Evolutionary conservation across 2,888 invertebrate species (phyloP), one percentile per base, ranked within the genome.

Genomic region (Drosophila hamatofila): DNA sequence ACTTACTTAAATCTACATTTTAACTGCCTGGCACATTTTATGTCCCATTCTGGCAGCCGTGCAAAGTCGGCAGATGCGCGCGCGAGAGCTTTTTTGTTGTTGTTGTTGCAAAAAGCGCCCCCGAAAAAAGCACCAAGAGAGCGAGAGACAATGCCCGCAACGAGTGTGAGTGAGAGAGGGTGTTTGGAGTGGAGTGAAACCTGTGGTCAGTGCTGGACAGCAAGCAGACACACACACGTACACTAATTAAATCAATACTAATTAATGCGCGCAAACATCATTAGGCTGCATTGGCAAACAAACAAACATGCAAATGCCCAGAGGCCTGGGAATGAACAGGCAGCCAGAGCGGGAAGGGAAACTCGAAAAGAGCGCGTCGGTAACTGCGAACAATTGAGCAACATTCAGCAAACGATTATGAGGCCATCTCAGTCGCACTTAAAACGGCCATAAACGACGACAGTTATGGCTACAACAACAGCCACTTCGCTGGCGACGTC

Each of bases 1-100:
- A 93, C 93, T 93, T 92, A 92, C 92, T 92, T 93, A 93, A 93
- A 93, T 92, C 91, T 92, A 91, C 92, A 89, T 93, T 93, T 92
- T 92, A 91, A 92, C 86, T 88, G 90, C 87, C 91, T 83, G 91
- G 90, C 91, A 91, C 91, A 92, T 92, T 93, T 92, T 91, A 92
- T 92, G 91, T 93, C 93, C 92, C 92, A 92, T 92, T 93, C 93
- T 92, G 83, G 87, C 92, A 90, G 75, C 80, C 86, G 86, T 62
- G 75, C 61, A 42, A 61, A 62, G 65, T 67, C 77, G 63, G 81
- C 69, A 76, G 81, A 78, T 79, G 84, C 89, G 83, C 81, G 72
- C 77, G 89, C 78, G 75, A 75, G 72, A 82, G 79, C 66, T 75
- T 84, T 70, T 72, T 42, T 21, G 42, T 21, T 42, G 42, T 21